Conservation (phyloP, 2,888 invertebrate species). For the Falcaria lacertinaria region DNA sequence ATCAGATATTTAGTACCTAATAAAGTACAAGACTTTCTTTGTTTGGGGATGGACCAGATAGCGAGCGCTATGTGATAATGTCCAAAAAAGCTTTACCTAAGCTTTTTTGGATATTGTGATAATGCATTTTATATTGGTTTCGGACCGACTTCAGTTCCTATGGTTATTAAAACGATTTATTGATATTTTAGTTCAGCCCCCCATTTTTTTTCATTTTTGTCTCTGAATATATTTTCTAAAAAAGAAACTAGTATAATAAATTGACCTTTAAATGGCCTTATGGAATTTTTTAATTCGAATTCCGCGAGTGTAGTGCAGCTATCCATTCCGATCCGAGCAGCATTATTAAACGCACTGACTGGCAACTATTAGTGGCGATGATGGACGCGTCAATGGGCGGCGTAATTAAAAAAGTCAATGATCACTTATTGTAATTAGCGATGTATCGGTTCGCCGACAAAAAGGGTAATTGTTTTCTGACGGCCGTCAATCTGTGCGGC, state of each 20-base stretch:
- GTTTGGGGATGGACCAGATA: too few relatives aligned
- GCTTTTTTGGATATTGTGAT: too few relatives aligned
- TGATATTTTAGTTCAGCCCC: too few relatives aligned
- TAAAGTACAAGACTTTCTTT: too few relatives aligned
- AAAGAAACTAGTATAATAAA: constrained; percentile 38
- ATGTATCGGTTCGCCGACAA: constrained; percentile 64
- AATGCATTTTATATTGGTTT: too few relatives aligned
- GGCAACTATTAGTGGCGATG: constrained; percentile 68
- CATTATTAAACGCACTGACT: constrained; percentile 76
- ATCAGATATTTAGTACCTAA: too few relatives aligned
- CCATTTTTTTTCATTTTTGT: background rate
- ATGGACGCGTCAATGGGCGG: constrained; percentile 70
- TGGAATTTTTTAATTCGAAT: constrained; percentile 59
- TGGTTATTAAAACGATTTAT: too few relatives aligned
- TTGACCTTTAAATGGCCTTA: constrained; percentile 23
- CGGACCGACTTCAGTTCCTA: too few relatives aligned
- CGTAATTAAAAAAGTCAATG: constrained; percentile 74
- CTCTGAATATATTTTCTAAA: constrained; percentile 28
- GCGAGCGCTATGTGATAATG: too few relatives aligned
- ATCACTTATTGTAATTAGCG: constrained; percentile 76
- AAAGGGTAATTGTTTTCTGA: constrained; percentile 74
- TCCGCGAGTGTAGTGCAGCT: constrained; percentile 65
- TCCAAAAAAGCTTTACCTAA: too few relatives aligned
- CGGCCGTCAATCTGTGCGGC: constrained; percentile 48
- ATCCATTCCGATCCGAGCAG: constrained; percentile 44